These are phyloP conservation scores for Pterocles burchelli DNA, from an alignment of 2,113 vertebrate genomes.

Conservation along the genomic window DNA sequence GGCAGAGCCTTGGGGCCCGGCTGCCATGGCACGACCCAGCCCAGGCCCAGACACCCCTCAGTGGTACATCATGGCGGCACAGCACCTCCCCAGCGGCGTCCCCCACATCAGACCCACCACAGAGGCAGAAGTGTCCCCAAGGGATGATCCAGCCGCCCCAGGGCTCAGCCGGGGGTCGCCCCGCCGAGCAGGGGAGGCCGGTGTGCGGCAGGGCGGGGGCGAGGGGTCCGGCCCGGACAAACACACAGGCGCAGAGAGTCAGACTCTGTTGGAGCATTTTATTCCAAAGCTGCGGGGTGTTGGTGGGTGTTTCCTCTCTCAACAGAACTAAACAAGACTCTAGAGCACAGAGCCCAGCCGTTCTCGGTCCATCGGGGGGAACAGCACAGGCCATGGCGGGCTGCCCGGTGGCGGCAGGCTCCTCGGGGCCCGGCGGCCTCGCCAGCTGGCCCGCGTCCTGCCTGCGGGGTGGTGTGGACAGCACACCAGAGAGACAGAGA, in stretches of 20 bases:
- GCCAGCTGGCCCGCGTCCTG: neutral
- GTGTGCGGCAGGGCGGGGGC: fast-evolving
- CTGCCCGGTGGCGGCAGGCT: neutral
- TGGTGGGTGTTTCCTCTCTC: neutral
- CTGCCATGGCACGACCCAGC: neutral
- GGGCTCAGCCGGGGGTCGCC: slow-evolving; percentile 42
- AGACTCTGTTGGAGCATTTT: slow-evolving; percentile 71
- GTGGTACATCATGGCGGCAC: fast-evolving
- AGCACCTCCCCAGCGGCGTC: fast-evolving
- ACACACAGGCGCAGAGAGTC: slow-evolving; percentile 63
- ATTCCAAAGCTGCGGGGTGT: slow-evolving; percentile 29
- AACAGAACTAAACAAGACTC: neutral
- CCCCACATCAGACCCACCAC: neutral
- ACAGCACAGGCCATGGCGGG: neutral
- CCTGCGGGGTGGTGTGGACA: slow-evolving; percentile 71
- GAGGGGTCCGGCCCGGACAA: neutral
- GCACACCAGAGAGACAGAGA: slow-evolving; percentile 76
- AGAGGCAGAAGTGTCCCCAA: fast-evolving
- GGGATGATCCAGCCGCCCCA: neutral
- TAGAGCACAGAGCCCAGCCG: neutral
- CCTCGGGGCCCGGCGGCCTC: neutral
- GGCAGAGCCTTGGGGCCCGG: fast-evolving
- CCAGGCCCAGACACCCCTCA: neutral
- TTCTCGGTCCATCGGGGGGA: too few species aligned
- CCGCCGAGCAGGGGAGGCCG: neutral